Conservation (phyloP, 2,113 vertebrate species). For the Dipodomys merriami region DNA sequence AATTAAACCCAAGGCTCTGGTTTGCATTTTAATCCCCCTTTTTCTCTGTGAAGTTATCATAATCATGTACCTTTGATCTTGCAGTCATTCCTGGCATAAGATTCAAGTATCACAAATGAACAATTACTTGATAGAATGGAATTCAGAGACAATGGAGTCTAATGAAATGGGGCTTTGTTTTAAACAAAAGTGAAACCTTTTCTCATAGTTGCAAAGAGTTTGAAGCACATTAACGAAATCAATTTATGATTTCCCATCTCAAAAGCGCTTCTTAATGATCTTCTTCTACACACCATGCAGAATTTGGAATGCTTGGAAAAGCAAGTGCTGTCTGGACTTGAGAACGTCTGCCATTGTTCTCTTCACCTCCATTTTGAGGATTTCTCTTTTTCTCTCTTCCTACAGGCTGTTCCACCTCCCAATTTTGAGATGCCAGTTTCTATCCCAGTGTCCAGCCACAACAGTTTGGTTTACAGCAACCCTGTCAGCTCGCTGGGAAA, state of each 20-base stretch:
- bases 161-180: constrained; percentile 79
- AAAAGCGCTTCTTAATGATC: constrained; percentile 59
- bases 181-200: constrained; percentile 66
- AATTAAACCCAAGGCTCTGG: constrained; percentile 72
- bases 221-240: constrained; percentile 62
- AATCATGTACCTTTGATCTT: constrained; percentile 81
- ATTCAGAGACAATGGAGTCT: constrained; percentile 77
- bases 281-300: constrained; percentile 4
- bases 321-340: background rate
- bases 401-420: constrained; percentile 96
- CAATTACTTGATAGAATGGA: constrained; percentile 80
- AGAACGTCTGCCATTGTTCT: constrained; percentile 64
- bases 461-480: constrained; percentile 97
- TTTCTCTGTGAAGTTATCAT: constrained; percentile 80
- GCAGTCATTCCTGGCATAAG: constrained; percentile 77
- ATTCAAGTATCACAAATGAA: constrained; percentile 81
- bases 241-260: constrained; percentile 47
- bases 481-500: constrained; percentile 96
- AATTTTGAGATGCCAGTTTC: constrained; percentile 99
- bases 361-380: constrained; percentile 63
- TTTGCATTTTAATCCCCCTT: constrained; percentile 77
- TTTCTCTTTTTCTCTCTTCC: constrained; percentile 40
- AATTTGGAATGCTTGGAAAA: constrained; percentile 48
- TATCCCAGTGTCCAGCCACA: constrained; percentile 98
- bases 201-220: constrained; percentile 62